phyloP scores from a whole-genome alignment of 2,113 vertebrate genomes.

The Zosterops japonicus region DNA sequence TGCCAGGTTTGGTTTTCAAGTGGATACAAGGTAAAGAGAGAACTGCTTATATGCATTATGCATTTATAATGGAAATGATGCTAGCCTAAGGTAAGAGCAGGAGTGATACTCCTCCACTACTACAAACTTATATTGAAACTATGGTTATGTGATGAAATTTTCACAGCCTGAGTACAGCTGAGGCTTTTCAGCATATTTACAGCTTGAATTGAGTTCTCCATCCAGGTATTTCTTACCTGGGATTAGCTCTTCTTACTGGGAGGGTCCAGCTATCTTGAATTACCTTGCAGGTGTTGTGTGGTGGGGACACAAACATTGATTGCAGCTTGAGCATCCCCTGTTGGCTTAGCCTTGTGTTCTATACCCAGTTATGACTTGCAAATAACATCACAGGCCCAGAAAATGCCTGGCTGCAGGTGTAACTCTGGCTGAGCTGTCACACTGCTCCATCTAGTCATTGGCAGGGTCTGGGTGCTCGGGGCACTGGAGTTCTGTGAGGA shows the following conservation, averaged over 20 bases:
- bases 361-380: background rate
- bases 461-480: background rate
- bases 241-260: background rate
- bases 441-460: accelerated
- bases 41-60: background rate
- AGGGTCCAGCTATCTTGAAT: background rate
- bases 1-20: constrained; percentile 56
- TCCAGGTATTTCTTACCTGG: too few relatives aligned
- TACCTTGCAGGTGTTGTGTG: background rate
- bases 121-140: background rate
- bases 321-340: background rate
- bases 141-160: background rate
- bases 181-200: background rate
- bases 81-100: background rate
- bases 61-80: background rate
- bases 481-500: background rate
- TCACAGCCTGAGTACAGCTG: background rate
- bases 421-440: accelerated
- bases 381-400: accelerated
- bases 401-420: accelerated
- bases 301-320: background rate
- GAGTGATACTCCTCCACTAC: background rate
- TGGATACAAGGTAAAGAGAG: constrained; percentile 23
- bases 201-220: background rate
- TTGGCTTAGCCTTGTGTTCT: background rate